Base-by-base conservation (phyloP, 1,140 invertebrate species). In the Trichonephila clavata region DNA sequence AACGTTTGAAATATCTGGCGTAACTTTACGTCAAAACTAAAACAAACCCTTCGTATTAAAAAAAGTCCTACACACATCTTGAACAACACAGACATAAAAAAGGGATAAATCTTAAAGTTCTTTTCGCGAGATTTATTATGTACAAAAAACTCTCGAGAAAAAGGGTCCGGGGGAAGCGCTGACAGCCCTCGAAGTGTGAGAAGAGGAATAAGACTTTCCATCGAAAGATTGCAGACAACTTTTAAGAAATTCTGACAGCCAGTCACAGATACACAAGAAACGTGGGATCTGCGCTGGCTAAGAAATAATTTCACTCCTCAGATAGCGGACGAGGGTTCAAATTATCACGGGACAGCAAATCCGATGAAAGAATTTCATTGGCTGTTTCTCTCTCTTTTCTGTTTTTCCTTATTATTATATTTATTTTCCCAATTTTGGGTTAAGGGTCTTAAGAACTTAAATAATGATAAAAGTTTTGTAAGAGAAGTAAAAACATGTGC, bases 71-170 rank as follows among this genome's bases (percentile, higher is more conserved):
- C n/a, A 21, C 24, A n/a, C 24, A 27, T n/a, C 65, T 68, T n/a
- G 65, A 68, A 24, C n/a, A 27, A 68, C 50, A 50, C 50, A 50
- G 7, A 13, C 50, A 13, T 50, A 50, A 24, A 24, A 68, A 24
- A n/a, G 14, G 18, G 24, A 68, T 13, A 68, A 68, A 27, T 14
- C 10, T 10, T 3, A 27, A 24, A 68, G n/a, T 68, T 68, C 65
- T 68, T 13, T n/a, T n/a, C n/a, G 8, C 24, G 65, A 68, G 65
- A 68, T 68, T 68, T 68, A 68, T 68, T 68, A 68, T 68, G 65
- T 68, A 24, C 20, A 68, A 68, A n/a, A n/a, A 68, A 24, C 10
- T 24, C 65, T 13, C 1, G 24, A 68, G 65, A n/a, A 68, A 24
- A n/a, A 2, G 21, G 63, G 21, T n/a, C n/a, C 63, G 21, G 63